Evolutionary conservation across 1,140 invertebrate species (phyloP).

Genomic region (Elysia chlorotica): DNA sequence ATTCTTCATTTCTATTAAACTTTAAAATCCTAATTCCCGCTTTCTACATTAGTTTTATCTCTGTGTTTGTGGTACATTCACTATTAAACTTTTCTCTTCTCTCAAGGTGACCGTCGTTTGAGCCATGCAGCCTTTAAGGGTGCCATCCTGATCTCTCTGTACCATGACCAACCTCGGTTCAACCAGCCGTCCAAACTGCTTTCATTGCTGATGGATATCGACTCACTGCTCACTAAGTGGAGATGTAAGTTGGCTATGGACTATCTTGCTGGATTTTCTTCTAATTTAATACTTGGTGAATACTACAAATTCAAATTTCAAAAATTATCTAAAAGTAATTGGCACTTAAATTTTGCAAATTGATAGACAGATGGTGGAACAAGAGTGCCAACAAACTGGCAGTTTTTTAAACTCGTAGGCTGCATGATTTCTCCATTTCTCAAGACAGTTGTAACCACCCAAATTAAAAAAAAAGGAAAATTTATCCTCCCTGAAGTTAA

Average conservation of each 20-base stretch:
- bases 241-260: slow-evolving; percentile 93
- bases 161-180: slow-evolving; percentile 94
- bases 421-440: not conserved
- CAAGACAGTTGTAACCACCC: too few relatives aligned
- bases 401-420: too few relatives aligned
- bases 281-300: too few relatives aligned
- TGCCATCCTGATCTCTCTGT: slow-evolving; percentile 96
- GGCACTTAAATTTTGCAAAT: too few relatives aligned
- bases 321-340: too few relatives aligned
- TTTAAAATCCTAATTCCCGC: not conserved
- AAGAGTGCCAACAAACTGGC: too few relatives aligned
- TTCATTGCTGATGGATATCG: slow-evolving; percentile 94
- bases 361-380: too few relatives aligned
- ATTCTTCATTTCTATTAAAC: not conserved
- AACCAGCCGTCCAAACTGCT: slow-evolving; percentile 95
- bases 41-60: not conserved
- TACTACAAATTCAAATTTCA: too few relatives aligned
- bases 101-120: slow-evolving; percentile 81
- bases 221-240: slow-evolving; percentile 99
- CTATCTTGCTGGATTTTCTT: too few relatives aligned
- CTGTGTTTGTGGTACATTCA: not conserved
- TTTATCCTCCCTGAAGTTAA: too few relatives aligned
- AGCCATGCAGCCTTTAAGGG: slow-evolving; percentile 91
- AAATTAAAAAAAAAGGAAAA: too few relatives aligned
- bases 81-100: slow-evolving; percentile 2